Base-by-base conservation (phyloP, 1,140 invertebrate species). In the Melanaphis sacchari region DNA sequence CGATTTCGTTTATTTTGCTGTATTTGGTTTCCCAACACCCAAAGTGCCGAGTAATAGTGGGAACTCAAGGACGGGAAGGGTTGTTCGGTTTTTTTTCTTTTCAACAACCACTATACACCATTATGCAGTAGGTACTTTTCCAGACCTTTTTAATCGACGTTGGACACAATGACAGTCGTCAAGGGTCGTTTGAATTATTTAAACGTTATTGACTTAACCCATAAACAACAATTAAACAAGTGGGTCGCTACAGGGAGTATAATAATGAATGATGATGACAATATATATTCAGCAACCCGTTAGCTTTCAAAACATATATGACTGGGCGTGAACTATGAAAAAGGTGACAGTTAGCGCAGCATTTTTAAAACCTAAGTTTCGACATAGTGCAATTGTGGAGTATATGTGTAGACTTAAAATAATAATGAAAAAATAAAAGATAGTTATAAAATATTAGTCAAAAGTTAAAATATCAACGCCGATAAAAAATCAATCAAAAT, bases 171-270 rank as follows among this genome's bases (percentile, higher is more conserved):
- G n/a, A 46, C 46, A 88, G 31, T 88, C 87, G 46, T 52, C 43
- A 49, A 88, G 87, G 87, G 87, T 49, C n/a, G 87, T 49, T 54
- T 31, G 88, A 40, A 90, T 54, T 54, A 38, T 90, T 90, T 49
- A 88, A 88, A 49, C 85, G 88, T 54, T 90, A 41, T 90, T 54
- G 88, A 90, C 88, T 90, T 38, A 89, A 49, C 43, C 87, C 59
- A 76, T 40, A 54, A 90, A 90, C 46, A 54, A 90, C 46, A 90
- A 90, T 90, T 90, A 52, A 90, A 90, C 88, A 90, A 90, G n/a
- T 54, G 88, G 49, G 49, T 40, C 49, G 36, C 49, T 52, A 36
- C 46, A 21, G 88, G 49, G 88, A 26, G n/a, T 40, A 40, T 24
- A 88, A 88, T 18, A 36, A 54, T n/a, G 46, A 88, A 88, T 18